Evolutionary conservation across 1,140 invertebrate species (phyloP).

Genomic region (Drosophila pandora): DNA sequence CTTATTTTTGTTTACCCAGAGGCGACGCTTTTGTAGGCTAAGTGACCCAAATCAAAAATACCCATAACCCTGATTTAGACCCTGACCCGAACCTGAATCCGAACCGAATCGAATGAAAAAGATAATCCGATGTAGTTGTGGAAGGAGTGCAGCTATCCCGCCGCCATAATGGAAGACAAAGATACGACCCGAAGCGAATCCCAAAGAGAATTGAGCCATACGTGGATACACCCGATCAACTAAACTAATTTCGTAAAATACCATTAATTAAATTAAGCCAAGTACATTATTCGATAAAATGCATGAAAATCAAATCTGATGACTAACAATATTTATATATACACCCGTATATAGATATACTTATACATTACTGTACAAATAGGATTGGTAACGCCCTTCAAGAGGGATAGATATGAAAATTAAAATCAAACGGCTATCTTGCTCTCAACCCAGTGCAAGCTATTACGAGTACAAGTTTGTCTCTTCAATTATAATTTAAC

Average conservation of each 20-base stretch:
- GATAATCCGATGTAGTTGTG: slow-evolving; percentile 18
- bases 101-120: slow-evolving; percentile 1
- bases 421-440: slow-evolving; percentile 58
- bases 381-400: slow-evolving; percentile 18
- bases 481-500: slow-evolving; percentile 44
- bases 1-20: slow-evolving; percentile 62
- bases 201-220: slow-evolving; percentile 72
- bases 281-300: slow-evolving; percentile 43
- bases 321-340: slow-evolving; percentile 44
- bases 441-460: slow-evolving; percentile 59
- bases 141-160: slow-evolving; percentile 60
- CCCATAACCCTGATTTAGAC: slow-evolving; percentile 22
- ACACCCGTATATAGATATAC: slow-evolving; percentile 34
- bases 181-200: slow-evolving; percentile 32
- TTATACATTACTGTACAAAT: slow-evolving; percentile 65
- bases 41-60: slow-evolving; percentile 18
- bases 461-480: slow-evolving; percentile 54
- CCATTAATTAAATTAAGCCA: slow-evolving; percentile 44
- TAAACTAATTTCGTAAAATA: slow-evolving; percentile 51
- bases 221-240: slow-evolving; percentile 57
- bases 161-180: slow-evolving; percentile 58
- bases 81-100: slow-evolving; percentile 21
- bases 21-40: slow-evolving; percentile 72
- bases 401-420: slow-evolving; percentile 32
- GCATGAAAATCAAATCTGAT: slow-evolving; percentile 58